Evolutionary conservation across 2,888 invertebrate genomes (phyloP), one percentile per base, ranked within the genome.

Genomic region (Gymnoscelis rufifasciata): DNA sequence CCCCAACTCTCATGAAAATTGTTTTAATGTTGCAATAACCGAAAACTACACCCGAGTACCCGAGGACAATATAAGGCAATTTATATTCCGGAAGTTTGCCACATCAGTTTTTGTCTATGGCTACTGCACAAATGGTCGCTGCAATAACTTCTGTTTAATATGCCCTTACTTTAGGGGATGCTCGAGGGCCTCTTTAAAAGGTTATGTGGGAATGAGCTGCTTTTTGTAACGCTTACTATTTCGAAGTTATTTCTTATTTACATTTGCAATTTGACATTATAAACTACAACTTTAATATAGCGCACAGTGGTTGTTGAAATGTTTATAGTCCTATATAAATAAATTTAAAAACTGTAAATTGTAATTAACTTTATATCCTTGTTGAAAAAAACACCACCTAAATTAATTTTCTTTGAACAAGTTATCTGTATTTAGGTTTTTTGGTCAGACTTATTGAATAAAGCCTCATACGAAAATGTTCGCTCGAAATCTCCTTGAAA

Each of bases 91-190:
- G 35, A 23, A 35, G 35, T 35, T 10, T 11, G 1, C 19, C 19
- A 35, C 15, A 15, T 23, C 0, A 35, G 35, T 35, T 35, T 35
- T 19, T 35, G 35, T 19, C 35, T 35, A 35, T 35, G 35, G 19
- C 5, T n/a, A 11, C 38, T 50, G 52, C 52, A 57, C 51, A 48
- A 52, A 40, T 46, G 30, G 50, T 42, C 11, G 19, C 40, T 50
- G 47, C 57, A 52, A 51, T 57, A 57, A 55, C 43, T 57, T 52
- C 27, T 43, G 35, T 48, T 51, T 44, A 52, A 56, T 52, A 39
- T 50, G 29, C 28, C 46, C 35, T 42, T 41, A 47, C 50, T 46
- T 52, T 43, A 29, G 42, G 48, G 12, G 40, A 40, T 37, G 26
- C 36, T 23, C 38, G 38, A 40, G 30, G 14, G 37, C 27, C 27